A percentile compares a stretch with the other conserved stretches of the same genome.
phyloP scores from a whole-genome alignment of 1,140 invertebrate species.

The Macrostomum lignano region DNA sequence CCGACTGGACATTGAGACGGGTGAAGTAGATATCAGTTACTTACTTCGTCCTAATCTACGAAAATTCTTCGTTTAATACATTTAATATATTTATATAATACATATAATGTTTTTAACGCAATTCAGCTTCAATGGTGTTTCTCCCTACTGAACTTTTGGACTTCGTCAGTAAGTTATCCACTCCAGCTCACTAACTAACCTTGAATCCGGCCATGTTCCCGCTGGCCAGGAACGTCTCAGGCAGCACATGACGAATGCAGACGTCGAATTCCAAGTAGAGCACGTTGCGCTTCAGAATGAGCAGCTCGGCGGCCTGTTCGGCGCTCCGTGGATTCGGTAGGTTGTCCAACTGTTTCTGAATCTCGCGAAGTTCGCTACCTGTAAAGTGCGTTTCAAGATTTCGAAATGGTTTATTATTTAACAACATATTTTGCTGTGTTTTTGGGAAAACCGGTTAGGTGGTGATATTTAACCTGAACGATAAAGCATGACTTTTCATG shows the following conservation, averaged over 20 bases:
- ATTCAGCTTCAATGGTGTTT: too few species aligned
- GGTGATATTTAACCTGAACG: conserved; percentile 4
- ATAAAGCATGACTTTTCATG: too few species aligned
- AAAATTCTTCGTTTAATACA: too few species aligned
- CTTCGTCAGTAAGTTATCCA: too few species aligned
- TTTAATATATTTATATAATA: too few species aligned
- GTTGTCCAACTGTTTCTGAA: conserved; percentile 22
- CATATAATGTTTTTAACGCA: too few species aligned
- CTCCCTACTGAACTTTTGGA: too few species aligned
- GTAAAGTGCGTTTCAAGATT: conserved; percentile 3
- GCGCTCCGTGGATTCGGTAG: conserved; percentile 14
- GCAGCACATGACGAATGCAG: conserved; percentile 20
- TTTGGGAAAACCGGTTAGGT: conserved; percentile 3
- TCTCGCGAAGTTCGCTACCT: conserved; percentile 21
- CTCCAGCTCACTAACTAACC: too few species aligned
- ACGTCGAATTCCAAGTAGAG: conserved; percentile 24
- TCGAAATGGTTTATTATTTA: conserved; percentile 7
- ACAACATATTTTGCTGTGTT: conserved; percentile 1
- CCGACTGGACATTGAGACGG: conserved; percentile 11
- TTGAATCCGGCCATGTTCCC: conserved; percentile 17
- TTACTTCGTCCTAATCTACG: too few species aligned
- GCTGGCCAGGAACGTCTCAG: conserved; percentile 19
- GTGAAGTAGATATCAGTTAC: background rate
- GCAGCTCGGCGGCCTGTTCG: conserved; percentile 13
- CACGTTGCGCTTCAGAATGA: conserved; percentile 17